Base-by-base conservation (phyloP, 1,140 invertebrate genomes). In the Eulimnadia texana region DNA sequence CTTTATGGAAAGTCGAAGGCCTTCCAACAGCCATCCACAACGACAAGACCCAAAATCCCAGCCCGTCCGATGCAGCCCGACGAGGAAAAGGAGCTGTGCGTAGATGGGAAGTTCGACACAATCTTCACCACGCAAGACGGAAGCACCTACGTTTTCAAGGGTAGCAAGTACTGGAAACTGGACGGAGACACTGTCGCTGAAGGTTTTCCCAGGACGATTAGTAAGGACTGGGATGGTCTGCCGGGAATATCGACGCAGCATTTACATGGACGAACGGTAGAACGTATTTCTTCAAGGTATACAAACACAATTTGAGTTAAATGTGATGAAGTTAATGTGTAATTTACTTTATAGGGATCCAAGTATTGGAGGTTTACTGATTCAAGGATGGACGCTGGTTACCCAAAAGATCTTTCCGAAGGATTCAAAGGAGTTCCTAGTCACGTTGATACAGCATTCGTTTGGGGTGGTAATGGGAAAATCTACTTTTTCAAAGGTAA, bases 401-500 rank as follows among this genome's bases (percentile, higher is more conserved):
- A 95, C 72, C 94, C 92, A 0, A 93, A 94, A 69, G 80, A 85
- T 66, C 93, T 97, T 57, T 85, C 82, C 62, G 86, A 90, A 70
- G 92, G 80, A 16, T 98, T 97, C 71, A 84, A 83, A 11, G 93
- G 93, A 10, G 88, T 97, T 62, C 93, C 93, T 0, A 83, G 91
- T 70, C 85, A 94, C 71, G 72, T 97, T 33, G 92, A 96, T 69
- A 88, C 91, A 3, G 90, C 88, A 0, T 83, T 94, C 68, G 90
- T 94, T 0, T 96, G 93, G 93, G 87, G 88, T 54, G 93, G 92
- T 51, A 96, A 98, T 71, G 90, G 91, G 65, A 95, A 96, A 72
- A 93, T 94, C 61, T 97, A 95, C 73, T 95, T 96, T 79, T 92
- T 85, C 74, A 95, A 93, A 75, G 88, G 88, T 71, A 69, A 61